These are phyloP conservation scores for Vireo griseus DNA, from an alignment of 2,797 vertebrate genomes.

Conservation along the genomic window DNA sequence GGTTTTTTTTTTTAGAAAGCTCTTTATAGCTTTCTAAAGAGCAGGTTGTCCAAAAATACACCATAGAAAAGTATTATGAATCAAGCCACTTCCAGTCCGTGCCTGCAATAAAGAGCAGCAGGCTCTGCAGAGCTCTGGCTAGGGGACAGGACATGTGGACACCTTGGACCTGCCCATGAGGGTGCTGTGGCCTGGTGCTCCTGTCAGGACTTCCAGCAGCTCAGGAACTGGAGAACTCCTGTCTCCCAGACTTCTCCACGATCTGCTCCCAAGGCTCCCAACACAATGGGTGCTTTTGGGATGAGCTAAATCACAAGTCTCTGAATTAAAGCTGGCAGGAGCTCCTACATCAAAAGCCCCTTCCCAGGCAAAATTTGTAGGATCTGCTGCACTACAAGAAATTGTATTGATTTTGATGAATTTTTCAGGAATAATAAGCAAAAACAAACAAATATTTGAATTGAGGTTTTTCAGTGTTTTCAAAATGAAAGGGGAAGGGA, in stretches of 20 bases:
- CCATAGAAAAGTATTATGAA: neutral
- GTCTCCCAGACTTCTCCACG: neutral
- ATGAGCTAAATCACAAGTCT: neutral
- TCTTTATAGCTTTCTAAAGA: neutral
- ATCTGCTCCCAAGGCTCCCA: neutral
- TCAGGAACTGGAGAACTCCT: neutral
- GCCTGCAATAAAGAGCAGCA: neutral
- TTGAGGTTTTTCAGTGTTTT: neutral
- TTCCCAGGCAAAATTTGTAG: neutral
- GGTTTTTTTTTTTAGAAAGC: no score
- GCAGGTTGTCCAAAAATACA: neutral
- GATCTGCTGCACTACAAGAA: neutral
- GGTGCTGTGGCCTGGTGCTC: neutral
- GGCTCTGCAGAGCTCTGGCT: neutral
- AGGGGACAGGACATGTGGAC: neutral
- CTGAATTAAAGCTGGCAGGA: neutral
- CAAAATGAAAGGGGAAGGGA: neutral
- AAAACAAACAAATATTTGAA: neutral
- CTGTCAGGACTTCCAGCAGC: neutral
- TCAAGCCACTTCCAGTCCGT: neutral
- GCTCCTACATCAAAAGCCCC: accelerated
- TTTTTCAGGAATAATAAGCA: neutral
- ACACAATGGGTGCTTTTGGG: accelerated
- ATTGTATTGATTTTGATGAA: neutral
- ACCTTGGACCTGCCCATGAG: neutral